Conservation (phyloP, 1,140 invertebrate species). For the Yoshiicerus persimilis region DNA sequence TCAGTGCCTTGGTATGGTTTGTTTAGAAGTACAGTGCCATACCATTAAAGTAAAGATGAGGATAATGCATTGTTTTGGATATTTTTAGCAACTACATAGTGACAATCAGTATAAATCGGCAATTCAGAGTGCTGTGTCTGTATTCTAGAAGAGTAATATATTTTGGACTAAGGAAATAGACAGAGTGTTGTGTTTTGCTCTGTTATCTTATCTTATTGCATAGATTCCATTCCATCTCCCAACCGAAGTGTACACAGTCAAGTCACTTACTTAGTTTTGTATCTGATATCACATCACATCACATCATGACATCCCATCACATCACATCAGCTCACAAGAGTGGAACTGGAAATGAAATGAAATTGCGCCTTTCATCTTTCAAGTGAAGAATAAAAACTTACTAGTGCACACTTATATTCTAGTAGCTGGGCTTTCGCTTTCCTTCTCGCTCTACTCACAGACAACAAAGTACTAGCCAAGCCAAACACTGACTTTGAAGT, state of each 20-base stretch:
- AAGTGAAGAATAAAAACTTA: background rate
- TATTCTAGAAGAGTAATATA: background rate
- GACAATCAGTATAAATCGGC: background rate
- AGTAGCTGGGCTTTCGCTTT: no score
- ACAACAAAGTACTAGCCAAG: background rate
- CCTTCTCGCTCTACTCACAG: background rate
- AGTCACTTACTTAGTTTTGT: background rate
- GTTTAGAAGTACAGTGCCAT: background rate
- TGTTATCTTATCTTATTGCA: background rate
- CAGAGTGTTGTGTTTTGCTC: background rate
- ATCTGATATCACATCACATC: background rate
- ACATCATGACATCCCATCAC: background rate
- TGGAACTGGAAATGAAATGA: background rate
- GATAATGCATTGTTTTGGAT: background rate
- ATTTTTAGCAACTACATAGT: background rate
- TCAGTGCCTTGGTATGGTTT: background rate
- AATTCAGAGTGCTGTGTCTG: background rate
- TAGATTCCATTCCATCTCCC: no score
- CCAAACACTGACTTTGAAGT: background rate
- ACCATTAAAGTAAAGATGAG: background rate
- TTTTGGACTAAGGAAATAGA: background rate
- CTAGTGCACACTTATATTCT: background rate
- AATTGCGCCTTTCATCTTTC: background rate
- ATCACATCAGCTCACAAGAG: background rate
- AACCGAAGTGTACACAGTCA: background rate